Percentiles rank a stretch among this genome's conserved stretches.
phyloP scores from a whole-genome alignment of 1,140 invertebrate species.

The Bombus balteatus region DNA sequence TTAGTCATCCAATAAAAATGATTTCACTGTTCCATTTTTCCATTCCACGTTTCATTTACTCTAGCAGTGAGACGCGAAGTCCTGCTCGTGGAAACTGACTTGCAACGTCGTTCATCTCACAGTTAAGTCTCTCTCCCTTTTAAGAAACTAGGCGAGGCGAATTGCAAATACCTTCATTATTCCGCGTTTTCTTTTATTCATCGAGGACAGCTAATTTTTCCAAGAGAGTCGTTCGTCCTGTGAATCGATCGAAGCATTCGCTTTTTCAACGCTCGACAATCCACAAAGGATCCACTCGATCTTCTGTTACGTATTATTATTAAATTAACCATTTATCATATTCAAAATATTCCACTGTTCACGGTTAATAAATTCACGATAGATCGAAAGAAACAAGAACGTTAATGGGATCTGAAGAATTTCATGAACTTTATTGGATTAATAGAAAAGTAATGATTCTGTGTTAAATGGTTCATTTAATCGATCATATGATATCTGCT shows the following conservation, averaged over 20 bases:
- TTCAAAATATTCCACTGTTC: background rate
- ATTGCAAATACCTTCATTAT: conserved; percentile 42
- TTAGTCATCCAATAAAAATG: background rate
- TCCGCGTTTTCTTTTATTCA: conserved; percentile 37
- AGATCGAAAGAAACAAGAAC: too few relatives aligned
- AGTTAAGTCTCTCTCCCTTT: background rate
- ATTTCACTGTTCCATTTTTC: background rate
- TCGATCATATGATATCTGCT: too few relatives aligned
- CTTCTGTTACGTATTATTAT: too few relatives aligned
- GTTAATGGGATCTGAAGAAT: too few relatives aligned
- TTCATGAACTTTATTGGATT: too few relatives aligned
- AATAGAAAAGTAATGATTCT: too few relatives aligned
- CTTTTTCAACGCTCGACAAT: too few relatives aligned
- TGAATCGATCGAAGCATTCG: background rate
- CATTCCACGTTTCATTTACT: conserved; percentile 2
- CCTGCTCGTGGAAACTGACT: conserved; percentile 8
- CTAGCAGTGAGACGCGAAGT: background rate
- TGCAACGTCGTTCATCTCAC: conserved; percentile 27
- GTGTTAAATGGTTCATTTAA: too few relatives aligned
- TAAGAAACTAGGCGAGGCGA: conserved; percentile 1
- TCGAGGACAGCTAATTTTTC: conserved; percentile 34
- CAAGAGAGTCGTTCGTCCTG: background rate
- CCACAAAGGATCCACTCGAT: too few relatives aligned
- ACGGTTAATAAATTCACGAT: too few relatives aligned
- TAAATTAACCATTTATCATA: background rate